Base-by-base conservation (phyloP, 2,113 vertebrate species). In the Psittacara wagleri region DNA sequence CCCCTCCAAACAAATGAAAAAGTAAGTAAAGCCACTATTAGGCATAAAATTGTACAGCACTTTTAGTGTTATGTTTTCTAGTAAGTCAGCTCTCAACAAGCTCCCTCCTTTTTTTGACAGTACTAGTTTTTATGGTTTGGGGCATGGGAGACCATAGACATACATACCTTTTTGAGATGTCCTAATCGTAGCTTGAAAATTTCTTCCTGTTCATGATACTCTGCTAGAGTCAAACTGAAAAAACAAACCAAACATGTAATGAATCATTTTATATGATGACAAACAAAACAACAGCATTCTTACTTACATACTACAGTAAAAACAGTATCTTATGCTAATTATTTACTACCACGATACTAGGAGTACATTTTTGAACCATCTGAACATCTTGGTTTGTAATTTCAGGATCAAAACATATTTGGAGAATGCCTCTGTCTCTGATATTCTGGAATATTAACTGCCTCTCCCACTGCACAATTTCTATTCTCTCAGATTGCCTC, bases 141-240 rank as follows among this genome's bases (percentile, higher is more conserved):
- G 11, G 28, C 7, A 13, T 10, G 13, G 59, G 57, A 59, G 11
- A 69, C 6, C 57, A n/a, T 1, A 77, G 73, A 95, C 97, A 51
- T 75, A 95, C 97, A 48, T 97, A 99, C 99, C 99, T 99, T 99
- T 98, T 99, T 99, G 93, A 99, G 99, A 98, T 99, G 99, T 96
- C 99, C 99, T 91, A 99, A 98, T 94, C 99, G 98, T 95, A 99
- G 98, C 96, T 99, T 99, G 98, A 99, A 99, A 97, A 99, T 99
- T 98, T 99, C 99, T 97, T 99, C 99, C 97, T 99, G 99, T 97
- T 99, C 99, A 8, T 99, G 99, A 97, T 99, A 99, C 95, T 99
- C 99, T 91, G 99, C 99, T 97, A 99, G 96, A 79, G 99, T 99
- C 96, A 99, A 98, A 98, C 99, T 99, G 97, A 96, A 98, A 95